Evolutionary conservation across 2,888 invertebrate species (phyloP).

Genomic region (Macaria liturata): DNA sequence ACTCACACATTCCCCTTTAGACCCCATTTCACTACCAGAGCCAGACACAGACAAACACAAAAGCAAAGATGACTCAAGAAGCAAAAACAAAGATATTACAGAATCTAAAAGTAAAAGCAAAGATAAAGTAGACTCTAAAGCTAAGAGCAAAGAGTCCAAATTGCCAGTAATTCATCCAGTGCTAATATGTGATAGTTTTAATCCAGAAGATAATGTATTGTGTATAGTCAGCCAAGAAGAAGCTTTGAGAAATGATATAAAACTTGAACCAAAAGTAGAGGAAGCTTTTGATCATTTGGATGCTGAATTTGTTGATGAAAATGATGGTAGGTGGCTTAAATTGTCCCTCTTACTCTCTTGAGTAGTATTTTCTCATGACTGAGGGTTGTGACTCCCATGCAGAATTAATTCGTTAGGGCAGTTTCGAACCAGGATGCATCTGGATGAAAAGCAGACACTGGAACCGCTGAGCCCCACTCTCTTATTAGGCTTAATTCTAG

Average conservation of each 20-base stretch:
- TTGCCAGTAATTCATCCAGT: neutral
- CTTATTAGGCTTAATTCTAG: too few relatives aligned
- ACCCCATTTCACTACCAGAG: constrained; percentile 10
- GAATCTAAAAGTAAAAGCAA: neutral
- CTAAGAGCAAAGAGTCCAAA: constrained; percentile 2
- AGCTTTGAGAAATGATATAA: constrained; percentile 36
- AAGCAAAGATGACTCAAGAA: constrained; percentile 5
- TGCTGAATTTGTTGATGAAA: constrained; percentile 47
- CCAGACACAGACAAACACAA: neutral
- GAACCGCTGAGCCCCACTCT: too few relatives aligned
- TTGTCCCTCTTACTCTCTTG: too few relatives aligned
- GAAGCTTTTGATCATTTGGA: constrained; percentile 40
- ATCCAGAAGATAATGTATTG: neutral
- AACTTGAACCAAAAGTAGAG: constrained; percentile 59
- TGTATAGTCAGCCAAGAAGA: neutral
- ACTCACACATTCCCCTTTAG: constrained; percentile 9
- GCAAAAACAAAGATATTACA: neutral
- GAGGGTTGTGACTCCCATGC: too few relatives aligned
- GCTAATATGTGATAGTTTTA: neutral
- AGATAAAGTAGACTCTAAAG: constrained; percentile 2
- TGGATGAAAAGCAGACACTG: too few relatives aligned
- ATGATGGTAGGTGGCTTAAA: constrained; percentile 40
- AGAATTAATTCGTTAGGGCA: too few relatives aligned
- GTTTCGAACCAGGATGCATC: too few relatives aligned
- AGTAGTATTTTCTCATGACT: too few relatives aligned